phyloP scores from a whole-genome alignment of 2,797 vertebrate genomes.

The Notoglanidium macrostoma region DNA sequence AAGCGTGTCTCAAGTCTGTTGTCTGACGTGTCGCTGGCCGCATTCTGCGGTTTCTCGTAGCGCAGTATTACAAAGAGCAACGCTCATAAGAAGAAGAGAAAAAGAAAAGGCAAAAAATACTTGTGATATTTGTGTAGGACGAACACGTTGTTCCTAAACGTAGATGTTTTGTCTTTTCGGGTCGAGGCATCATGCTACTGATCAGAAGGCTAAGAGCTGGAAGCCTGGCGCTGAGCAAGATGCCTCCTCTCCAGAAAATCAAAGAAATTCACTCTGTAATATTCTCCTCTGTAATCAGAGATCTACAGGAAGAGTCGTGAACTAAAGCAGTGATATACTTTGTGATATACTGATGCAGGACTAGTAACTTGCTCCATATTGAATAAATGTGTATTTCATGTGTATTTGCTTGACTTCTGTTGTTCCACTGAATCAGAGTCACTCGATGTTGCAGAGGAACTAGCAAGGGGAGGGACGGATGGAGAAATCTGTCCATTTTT shows the following conservation, averaged over 20 bases:
- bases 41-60: slow-evolving; percentile 11
- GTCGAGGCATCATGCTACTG: neutral
- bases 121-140: neutral
- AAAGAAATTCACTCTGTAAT: neutral
- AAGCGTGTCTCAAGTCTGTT: neutral
- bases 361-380: no score
- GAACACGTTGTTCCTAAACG: neutral
- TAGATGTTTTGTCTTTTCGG: neutral
- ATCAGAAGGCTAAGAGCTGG: neutral
- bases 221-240: neutral
- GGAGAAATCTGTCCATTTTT: neutral
- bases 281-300: neutral
- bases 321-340: neutral
- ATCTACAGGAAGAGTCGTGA: neutral
- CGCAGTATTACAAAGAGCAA: slow-evolving; percentile 1
- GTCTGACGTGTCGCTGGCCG: slow-evolving; percentile 6
- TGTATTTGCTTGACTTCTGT: neutral
- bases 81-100: neutral
- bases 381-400: neutral
- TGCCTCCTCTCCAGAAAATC: neutral
- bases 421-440: neutral
- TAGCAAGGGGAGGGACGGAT: neutral
- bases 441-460: neutral
- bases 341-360: neutral
- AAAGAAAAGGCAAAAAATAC: slow-evolving; percentile 9